Evolutionary conservation across 2,888 invertebrate species (phyloP), one percentile per base, ranked within the genome.

Genomic region (Mythimna impura): DNA sequence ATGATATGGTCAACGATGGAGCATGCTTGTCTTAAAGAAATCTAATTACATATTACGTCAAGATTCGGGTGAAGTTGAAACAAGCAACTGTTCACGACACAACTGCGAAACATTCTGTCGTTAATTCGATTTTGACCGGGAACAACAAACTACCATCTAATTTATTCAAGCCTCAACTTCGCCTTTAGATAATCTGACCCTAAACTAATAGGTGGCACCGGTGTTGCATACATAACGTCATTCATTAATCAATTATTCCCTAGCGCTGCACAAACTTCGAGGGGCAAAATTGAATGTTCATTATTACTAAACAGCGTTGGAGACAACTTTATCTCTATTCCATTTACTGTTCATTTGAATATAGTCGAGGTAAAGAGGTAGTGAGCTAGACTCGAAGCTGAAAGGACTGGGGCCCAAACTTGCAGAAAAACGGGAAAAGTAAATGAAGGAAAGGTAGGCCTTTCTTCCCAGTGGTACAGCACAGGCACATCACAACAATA

Each of bases 151-250:
- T 86, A 81, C 73, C 40, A 75, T 81, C 81, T 88, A 89, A 90
- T 88, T 86, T 89, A 89, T 89, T 88, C 88, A 86, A 85, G 85
- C 84, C 82, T 84, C 84, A 86, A 87, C 86, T 86, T 86, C 77
- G 82, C 81, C 83, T 83, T 83, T 71, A 82, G 86, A 83, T 87
- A 84, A 87, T 83, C 87, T 85, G 86, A 87, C 86, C 87, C 77
- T 82, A 85, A 87, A 82, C 87, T 86, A 87, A 87, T 87, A 86
- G 82, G 77, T 81, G 77, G 78, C 76, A 83, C 86, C 73, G 76
- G 82, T 81, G 85, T 67, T 86, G 87, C 87, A 87, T 87, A 85
- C 83, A 79, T 82, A 87, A 86, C 76, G 76, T 77, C 79, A 82
- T 82, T 84, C 77, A 84, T 85, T 84, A 81, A 86, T 83, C 84